A percentile compares a stretch with the other conserved stretches of the same genome.
Conservation (phyloP, 2,888 invertebrate species). For the Petrolisthes cinctipes region DNA sequence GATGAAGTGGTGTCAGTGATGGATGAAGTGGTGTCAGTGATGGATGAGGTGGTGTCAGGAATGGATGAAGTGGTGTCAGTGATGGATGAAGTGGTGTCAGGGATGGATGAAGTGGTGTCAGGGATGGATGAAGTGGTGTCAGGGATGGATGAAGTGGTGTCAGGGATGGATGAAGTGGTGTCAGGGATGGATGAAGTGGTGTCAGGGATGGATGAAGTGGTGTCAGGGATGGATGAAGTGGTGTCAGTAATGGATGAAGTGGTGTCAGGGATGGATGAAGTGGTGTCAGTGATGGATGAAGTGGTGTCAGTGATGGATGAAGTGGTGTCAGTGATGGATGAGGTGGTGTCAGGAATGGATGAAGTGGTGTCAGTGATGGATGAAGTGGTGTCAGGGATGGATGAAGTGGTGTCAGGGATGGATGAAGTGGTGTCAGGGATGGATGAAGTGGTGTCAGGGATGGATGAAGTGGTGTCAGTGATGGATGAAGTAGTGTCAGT, state of each 20-base stretch:
- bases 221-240: not conserved
- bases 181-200: not conserved
- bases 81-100: not conserved
- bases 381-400: not conserved
- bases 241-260: not conserved
- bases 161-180: not conserved
- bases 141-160: not conserved
- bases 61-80: not conserved
- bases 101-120: not conserved
- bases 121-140: not conserved
- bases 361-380: not conserved
- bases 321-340: not conserved
- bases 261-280: not conserved
- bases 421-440: not conserved
- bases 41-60: not conserved
- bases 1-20: not conserved
- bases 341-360: not conserved
- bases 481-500: not conserved
- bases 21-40: not conserved
- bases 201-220: not conserved
- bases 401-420: not conserved
- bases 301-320: not conserved
- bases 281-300: not conserved
- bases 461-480: not conserved
- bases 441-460: not conserved